Percentiles rank a stretch among this genome's conserved stretches.
phyloP scores from a whole-genome alignment of 1,140 invertebrate genomes.

The Nylanderia fulva region DNA sequence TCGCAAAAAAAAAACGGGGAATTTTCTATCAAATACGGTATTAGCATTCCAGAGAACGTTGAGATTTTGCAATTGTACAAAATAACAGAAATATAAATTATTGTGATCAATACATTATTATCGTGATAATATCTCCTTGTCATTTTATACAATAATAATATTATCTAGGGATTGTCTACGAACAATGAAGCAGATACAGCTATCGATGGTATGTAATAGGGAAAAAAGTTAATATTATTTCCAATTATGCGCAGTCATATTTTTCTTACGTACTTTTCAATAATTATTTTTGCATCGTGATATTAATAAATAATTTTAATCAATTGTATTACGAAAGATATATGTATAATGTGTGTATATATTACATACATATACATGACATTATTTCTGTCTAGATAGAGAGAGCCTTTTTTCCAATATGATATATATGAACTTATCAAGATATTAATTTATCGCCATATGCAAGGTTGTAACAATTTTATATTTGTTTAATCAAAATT shows the following conservation, averaged over 20 bases:
- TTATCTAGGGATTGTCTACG: conserved; percentile 54
- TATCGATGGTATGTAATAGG: conserved; percentile 12
- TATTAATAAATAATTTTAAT: conserved; percentile 7
- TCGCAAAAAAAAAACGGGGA: background rate
- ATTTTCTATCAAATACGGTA: conserved; percentile 39
- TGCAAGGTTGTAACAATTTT: conserved; percentile 23
- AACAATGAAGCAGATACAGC: conserved; percentile 56
- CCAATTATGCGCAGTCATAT: background rate
- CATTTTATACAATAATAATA: conserved; percentile 59
- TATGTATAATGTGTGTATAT: background rate
- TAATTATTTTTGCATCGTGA: conserved; percentile 62
- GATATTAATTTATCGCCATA: conserved; percentile 11
- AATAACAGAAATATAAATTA: conserved; percentile 25
- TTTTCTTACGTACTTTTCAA: conserved; percentile 53
- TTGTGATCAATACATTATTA: conserved; percentile 49
- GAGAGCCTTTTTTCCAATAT: background rate
- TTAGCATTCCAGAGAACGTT: conserved; percentile 71
- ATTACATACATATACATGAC: background rate
- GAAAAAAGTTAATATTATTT: conserved; percentile 37
- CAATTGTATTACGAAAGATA: too few relatives aligned
- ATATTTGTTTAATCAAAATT: conserved; percentile 33
- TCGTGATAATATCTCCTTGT: conserved; percentile 9
- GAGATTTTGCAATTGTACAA: conserved; percentile 30
- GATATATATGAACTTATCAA: background rate
- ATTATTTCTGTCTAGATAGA: conserved; percentile 1